Percentiles rank a stretch among this genome's conserved stretches.
Evolutionary conservation across 1,140 invertebrate genomes (phyloP).

Genomic region (Caenorhabditis tropicalis): DNA sequence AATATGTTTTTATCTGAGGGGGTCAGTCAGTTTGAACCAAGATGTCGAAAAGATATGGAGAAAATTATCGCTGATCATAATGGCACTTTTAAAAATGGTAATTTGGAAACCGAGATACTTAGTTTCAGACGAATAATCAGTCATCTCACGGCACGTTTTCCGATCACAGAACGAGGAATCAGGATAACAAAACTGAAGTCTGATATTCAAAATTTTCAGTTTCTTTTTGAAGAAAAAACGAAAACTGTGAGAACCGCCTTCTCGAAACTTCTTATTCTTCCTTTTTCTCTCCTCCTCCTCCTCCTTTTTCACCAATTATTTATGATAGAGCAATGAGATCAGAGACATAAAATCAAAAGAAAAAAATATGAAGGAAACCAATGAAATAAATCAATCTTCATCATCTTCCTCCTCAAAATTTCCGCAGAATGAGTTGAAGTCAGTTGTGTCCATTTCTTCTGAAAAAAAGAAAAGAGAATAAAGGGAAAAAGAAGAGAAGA

Average conservation of each 20-base stretch:
- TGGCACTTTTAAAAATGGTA: too few species aligned
- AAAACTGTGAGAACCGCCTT: background rate
- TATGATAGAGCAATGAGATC: background rate
- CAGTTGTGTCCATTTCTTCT: constrained; percentile 35
- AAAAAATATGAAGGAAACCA: background rate
- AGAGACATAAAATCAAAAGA: background rate
- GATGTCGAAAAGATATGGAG: too few species aligned
- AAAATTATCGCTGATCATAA: too few species aligned
- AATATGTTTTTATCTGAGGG: too few species aligned
- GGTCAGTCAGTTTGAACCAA: too few species aligned
- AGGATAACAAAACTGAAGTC: background rate
- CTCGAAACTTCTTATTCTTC: too few species aligned
- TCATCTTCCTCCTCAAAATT: constrained; percentile 27
- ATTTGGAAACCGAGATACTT: too few species aligned
- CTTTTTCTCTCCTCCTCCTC: background rate
- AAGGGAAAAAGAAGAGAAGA: background rate
- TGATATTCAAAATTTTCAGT: too few species aligned
- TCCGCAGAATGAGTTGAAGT: constrained; percentile 36
- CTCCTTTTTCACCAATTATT: background rate
- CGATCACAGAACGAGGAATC: too few species aligned
- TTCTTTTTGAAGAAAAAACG: too few species aligned
- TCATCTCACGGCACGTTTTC: too few species aligned
- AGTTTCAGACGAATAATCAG: too few species aligned
- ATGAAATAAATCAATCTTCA: constrained; percentile 27
- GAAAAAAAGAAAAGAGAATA: background rate